Percentiles rank a stretch among this genome's conserved stretches.
These are phyloP conservation scores for Recurvirostra avosetta DNA, from an alignment of 2,113 vertebrate species.

Conservation along the genomic window DNA sequence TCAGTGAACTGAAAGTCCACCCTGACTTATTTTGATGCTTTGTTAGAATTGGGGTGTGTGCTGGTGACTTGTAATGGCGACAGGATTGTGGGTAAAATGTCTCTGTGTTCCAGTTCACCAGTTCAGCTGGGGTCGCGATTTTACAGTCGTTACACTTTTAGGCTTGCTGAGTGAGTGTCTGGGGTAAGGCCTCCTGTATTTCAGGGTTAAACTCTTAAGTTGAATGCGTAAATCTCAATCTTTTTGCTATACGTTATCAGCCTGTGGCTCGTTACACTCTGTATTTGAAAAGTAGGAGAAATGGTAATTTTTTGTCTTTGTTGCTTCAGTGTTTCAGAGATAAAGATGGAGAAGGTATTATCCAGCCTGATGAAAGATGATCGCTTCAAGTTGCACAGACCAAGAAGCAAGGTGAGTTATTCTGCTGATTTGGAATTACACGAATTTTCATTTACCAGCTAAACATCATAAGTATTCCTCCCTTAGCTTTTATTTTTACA, in stretches of 20 bases:
- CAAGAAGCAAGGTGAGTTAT: conserved; percentile 78
- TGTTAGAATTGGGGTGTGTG: neutral
- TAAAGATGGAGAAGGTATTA: conserved; percentile 87
- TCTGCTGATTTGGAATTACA: conserved; percentile 38
- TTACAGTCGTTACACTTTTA: neutral
- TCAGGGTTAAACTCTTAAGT: neutral
- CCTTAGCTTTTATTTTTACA: neutral
- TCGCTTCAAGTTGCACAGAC: conserved; percentile 75
- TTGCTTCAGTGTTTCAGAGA: conserved; percentile 80
- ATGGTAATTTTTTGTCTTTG: neutral
- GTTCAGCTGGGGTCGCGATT: neutral
- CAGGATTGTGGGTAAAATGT: neutral
- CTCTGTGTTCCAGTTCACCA: neutral
- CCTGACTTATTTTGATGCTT: neutral
- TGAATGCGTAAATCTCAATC: neutral
- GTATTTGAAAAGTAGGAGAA: neutral
- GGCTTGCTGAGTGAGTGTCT: neutral
- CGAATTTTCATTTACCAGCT: neutral
- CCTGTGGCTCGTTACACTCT: fast-evolving
- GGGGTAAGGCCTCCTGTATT: neutral
- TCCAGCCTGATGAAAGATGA: conserved; percentile 80
- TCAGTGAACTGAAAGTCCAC: neutral
- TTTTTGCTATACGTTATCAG: neutral
- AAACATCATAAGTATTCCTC: neutral
- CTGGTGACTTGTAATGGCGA: neutral